Evolutionary conservation across 2,888 invertebrate genomes (phyloP), one percentile per base, ranked within the genome.

Genomic region (Clistopyga incitator): DNA sequence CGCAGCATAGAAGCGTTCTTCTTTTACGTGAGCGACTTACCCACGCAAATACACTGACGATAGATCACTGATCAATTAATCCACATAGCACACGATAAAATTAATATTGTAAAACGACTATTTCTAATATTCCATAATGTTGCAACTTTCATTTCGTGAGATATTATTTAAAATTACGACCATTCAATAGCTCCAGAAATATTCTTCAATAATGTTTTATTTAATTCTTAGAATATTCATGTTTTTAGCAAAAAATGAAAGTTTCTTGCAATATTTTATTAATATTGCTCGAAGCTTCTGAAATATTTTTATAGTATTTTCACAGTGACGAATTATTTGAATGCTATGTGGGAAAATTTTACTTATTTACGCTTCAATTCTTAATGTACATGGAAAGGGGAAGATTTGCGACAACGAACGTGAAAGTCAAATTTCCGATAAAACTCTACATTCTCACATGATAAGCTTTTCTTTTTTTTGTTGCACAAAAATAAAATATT

Each of bases 1-100:
- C 84, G 81, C 81, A 84, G 81, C 78, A 78, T 29, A 61, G 38
- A 83, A 76, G 78, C 74, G 61, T 80, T 84, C 2, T 54, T 74
- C 70, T 67, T 64, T 10, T 6, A 18, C 8, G 38, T 38, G 10
- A 34, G 38, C n/a, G 29, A 59, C 47, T 70, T 64, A 68, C 54
- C n/a, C 56, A 64, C 50, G 23, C 18, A n/a, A 59, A 72, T 74
- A 13, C 56, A 11, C 15, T 15, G 23, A 13, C 13, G 23, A 56
- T 25, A 38, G 10, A 10, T 38, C 10, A 10, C 10, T 38, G 10
- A 10, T 10, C 38, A 38, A 38, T 38, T 38, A 10, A 38, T 38
- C 38, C 38, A 38, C 38, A 10, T 38, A 38, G 38, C 38, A 38
- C 38, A 56, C 25, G 25, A 25, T 25, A 56, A 20, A 20, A 11